Conservation (phyloP, 1,140 invertebrate species). For the Drosophila nebulosa region DNA sequence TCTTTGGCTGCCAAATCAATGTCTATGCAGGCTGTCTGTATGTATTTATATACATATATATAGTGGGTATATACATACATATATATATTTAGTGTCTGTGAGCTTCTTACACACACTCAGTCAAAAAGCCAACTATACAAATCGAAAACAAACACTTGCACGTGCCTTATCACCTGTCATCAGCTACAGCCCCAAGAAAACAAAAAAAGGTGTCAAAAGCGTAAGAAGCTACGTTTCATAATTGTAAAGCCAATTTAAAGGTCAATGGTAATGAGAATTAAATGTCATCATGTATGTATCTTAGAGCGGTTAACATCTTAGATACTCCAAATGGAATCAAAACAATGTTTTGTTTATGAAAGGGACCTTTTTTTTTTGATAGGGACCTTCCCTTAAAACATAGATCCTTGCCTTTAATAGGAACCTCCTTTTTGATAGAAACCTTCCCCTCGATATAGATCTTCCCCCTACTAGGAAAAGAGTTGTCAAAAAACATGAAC, state of each 20-base stretch:
- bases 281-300: no score
- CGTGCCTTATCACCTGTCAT: conserved; percentile 1
- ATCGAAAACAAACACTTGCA: background rate
- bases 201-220: background rate
- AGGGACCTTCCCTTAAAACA: no score
- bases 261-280: background rate
- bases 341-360: no score
- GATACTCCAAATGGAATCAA: no score
- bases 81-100: background rate
- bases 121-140: background rate
- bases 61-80: background rate
- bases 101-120: background rate
- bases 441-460: no score
- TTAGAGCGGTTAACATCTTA: no score
- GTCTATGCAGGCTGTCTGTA: no score
- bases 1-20: background rate
- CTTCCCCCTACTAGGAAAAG: no score
- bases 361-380: no score
- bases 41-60: background rate
- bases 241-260: background rate
- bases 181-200: background rate
- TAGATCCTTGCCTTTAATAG: no score
- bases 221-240: background rate
- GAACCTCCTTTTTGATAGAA: no score
- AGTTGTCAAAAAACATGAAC: no score